Conservation (phyloP, 2,113 vertebrate species). For the Aptenodytes forsteri region DNA sequence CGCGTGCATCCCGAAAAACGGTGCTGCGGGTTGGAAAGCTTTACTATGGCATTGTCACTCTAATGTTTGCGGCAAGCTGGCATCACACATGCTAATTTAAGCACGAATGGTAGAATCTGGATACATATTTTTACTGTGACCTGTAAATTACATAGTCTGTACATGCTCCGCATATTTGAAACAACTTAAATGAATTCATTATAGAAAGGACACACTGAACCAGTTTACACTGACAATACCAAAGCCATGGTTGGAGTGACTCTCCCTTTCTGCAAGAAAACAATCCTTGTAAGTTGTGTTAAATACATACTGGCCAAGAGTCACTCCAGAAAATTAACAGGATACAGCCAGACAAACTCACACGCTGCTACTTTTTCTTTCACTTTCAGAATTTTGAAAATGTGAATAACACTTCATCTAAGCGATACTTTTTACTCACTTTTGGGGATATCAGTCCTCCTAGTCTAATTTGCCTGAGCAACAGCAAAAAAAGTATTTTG, state of each 20-base stretch:
- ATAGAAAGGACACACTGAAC: neutral
- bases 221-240: neutral
- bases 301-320: neutral
- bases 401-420: neutral
- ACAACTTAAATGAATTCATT: neutral
- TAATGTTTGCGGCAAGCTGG: neutral
- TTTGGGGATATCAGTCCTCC: neutral
- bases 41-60: neutral
- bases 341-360: neutral
- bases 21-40: neutral
- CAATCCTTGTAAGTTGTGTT: neutral
- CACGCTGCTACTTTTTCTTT: constrained; percentile 13
- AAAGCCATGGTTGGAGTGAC: neutral
- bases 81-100: neutral
- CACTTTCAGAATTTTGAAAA: neutral
- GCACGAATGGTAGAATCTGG: neutral
- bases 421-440: neutral
- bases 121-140: neutral
- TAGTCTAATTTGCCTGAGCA: neutral
- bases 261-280: neutral
- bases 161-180: neutral
- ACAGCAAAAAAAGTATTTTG: neutral
- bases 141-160: neutral
- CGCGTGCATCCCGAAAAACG: accelerated
- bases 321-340: constrained; percentile 4